Percentiles rank a stretch among this genome's conserved stretches.
These are phyloP conservation scores for Rhodinocichla rosea DNA, from an alignment of 2,113 vertebrate species.

Conservation along the genomic window DNA sequence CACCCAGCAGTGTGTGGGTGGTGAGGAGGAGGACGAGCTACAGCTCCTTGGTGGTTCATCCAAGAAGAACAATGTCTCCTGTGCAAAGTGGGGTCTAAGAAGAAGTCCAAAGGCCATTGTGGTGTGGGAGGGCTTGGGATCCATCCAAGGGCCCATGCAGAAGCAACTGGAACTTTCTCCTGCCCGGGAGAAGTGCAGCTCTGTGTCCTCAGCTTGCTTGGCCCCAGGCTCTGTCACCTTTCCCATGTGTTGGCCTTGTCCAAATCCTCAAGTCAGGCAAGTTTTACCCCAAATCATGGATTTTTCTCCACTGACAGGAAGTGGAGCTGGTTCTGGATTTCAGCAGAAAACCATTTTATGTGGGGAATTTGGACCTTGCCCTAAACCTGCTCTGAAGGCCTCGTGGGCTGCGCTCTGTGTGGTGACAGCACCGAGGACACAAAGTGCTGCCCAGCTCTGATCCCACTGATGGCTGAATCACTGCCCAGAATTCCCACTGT, in stretches of 20 bases:
- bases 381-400: neutral
- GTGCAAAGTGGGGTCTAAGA: neutral
- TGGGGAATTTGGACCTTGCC: neutral
- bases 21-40: neutral
- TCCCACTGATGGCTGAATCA: accelerated
- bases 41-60: neutral
- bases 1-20: accelerated
- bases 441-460: neutral
- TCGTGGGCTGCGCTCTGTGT: accelerated
- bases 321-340: neutral
- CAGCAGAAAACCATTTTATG: neutral
- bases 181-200: neutral
- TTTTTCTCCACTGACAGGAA: neutral
- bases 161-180: neutral
- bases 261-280: neutral
- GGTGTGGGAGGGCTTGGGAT: neutral
- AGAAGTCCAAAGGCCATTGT: accelerated
- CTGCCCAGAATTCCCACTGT: neutral
- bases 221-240: accelerated
- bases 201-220: neutral
- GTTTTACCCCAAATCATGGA: neutral
- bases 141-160: neutral
- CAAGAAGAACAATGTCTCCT: neutral
- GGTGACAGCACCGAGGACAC: neutral
- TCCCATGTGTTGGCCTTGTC: accelerated